Evolutionary conservation across 1,140 invertebrate species (phyloP).

Genomic region (Anastatus disparis): DNA sequence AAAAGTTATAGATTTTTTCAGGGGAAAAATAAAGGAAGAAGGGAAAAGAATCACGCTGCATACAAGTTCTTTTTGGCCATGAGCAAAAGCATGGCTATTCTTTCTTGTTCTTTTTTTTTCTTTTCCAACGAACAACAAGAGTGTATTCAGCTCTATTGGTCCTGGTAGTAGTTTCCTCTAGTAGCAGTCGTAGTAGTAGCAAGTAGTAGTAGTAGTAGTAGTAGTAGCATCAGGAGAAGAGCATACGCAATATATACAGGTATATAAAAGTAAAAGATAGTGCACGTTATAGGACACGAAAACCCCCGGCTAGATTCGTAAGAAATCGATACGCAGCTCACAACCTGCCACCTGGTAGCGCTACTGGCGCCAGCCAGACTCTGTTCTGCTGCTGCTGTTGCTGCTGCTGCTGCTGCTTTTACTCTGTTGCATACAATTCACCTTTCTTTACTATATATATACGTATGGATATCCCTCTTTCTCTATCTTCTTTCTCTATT

Average conservation of each 20-base stretch:
- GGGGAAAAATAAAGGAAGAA: not conserved
- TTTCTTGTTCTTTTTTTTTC: not conserved
- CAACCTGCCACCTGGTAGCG: slow-evolving; percentile 57
- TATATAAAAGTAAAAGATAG: too few species aligned
- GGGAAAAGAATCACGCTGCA: slow-evolving; percentile 23
- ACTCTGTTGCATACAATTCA: too few species aligned
- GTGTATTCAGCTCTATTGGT: not conserved
- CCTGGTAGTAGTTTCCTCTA: slow-evolving; percentile 2
- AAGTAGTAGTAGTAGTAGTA: not conserved
- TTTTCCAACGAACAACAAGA: too few species aligned
- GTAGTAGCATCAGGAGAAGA: too few species aligned
- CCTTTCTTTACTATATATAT: not conserved
- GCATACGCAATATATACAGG: too few species aligned
- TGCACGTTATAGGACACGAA: too few species aligned
- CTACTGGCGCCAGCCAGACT: slow-evolving; percentile 45
- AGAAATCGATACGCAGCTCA: slow-evolving; percentile 56
- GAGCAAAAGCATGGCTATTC: slow-evolving; percentile 5
- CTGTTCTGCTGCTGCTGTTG: not conserved
- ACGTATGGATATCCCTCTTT: not conserved
- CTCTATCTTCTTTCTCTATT: not conserved
- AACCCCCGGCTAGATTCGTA: slow-evolving; percentile 55
- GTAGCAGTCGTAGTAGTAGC: not conserved
- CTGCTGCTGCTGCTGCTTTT: not conserved
- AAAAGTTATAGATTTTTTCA: slow-evolving; percentile 2
- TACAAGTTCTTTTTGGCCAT: slow-evolving; percentile 31